These are phyloP conservation scores for Microcebus griseorufus DNA, from an alignment of 2,113 vertebrate genomes.

Conservation along the genomic window DNA sequence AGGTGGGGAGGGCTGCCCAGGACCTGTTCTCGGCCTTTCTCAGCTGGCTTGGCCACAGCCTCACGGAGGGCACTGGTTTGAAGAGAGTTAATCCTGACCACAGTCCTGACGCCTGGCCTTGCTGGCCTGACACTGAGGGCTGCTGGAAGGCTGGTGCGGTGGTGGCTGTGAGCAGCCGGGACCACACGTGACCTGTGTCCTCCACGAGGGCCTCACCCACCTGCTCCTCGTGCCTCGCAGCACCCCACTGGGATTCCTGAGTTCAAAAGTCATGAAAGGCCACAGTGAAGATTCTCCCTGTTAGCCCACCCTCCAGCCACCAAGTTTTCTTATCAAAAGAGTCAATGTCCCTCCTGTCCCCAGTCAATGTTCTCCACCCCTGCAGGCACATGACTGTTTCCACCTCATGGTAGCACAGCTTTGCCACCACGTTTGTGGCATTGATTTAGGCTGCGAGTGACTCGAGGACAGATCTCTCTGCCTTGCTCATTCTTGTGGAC, in stretches of 20 bases:
- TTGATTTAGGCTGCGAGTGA: background rate
- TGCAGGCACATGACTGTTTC: background rate
- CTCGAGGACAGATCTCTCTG: background rate
- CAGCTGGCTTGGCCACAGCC: background rate
- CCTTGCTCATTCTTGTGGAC: background rate
- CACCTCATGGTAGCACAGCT: rapidly evolving
- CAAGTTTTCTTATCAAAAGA: background rate
- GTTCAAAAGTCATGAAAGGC: background rate
- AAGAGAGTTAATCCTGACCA: background rate
- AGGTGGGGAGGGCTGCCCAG: background rate
- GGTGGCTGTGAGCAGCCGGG: background rate
- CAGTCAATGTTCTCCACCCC: background rate
- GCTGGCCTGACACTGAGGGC: background rate
- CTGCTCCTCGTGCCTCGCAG: background rate
- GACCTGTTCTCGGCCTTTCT: background rate
- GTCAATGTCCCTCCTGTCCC: background rate
- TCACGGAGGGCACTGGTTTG: background rate
- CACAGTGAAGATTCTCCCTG: background rate
- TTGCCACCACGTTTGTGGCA: background rate
- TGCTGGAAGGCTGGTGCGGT: background rate
- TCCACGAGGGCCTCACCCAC: background rate
- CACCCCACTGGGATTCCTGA: background rate
- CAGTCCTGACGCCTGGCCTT: background rate
- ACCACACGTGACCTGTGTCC: rapidly evolving
- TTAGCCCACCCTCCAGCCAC: rapidly evolving